Percentiles rank a stretch among this genome's conserved stretches.
Conservation (phyloP, 1,140 invertebrate genomes). For the Procambarus clarkii region DNA sequence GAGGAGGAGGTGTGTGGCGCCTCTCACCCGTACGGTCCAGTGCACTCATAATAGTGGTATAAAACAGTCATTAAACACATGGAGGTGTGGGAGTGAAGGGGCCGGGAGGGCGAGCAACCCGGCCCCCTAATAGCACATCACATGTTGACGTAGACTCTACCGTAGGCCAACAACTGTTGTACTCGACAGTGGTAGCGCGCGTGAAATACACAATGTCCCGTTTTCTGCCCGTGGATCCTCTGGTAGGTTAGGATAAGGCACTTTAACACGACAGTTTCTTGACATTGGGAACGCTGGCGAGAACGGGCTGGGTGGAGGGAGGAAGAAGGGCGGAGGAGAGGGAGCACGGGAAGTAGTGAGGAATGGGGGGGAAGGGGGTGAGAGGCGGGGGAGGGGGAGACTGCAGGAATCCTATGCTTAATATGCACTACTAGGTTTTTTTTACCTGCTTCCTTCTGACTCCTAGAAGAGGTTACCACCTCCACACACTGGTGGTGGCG, state of each 20-base stretch:
- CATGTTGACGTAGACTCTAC: too few species aligned
- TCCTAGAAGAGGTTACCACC: background rate
- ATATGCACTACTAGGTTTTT: background rate
- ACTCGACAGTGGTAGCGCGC: too few species aligned
- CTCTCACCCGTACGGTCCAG: background rate
- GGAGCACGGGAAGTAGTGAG: background rate
- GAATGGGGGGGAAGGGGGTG: background rate
- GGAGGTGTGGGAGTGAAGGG: constrained; percentile 13
- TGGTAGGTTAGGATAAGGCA: too few species aligned
- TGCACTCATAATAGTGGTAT: constrained; percentile 34
- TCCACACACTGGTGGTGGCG: background rate
- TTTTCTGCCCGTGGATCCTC: too few species aligned
- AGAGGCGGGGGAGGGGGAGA: background rate
- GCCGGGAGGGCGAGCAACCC: background rate
- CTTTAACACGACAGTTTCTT: too few species aligned
- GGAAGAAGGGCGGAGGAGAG: background rate
- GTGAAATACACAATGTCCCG: background rate
- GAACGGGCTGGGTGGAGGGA: background rate
- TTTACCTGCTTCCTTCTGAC: background rate
- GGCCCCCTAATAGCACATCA: too few species aligned
- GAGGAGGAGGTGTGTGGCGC: too few species aligned
- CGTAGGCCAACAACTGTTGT: too few species aligned
- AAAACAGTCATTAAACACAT: constrained; percentile 16
- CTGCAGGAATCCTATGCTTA: background rate
- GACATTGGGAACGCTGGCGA: too few species aligned